Evolutionary conservation across 2,888 invertebrate species (phyloP).

Genomic region (Spisula subtruncata): DNA sequence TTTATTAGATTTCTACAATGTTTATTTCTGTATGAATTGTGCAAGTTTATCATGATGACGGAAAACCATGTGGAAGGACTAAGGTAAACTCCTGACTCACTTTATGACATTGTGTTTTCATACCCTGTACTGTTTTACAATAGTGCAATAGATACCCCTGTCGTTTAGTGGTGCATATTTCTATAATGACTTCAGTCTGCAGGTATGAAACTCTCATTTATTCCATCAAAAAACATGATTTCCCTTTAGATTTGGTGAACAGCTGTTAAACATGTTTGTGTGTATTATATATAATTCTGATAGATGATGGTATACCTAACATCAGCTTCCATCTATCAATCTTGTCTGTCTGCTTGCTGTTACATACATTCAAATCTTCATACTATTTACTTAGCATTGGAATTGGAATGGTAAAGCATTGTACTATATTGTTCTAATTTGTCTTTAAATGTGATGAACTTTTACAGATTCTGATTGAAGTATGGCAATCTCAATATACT

Average conservation of each 20-base stretch:
- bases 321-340: background rate
- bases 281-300: background rate
- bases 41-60: too few species aligned
- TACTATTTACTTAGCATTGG: background rate
- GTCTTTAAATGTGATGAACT: background rate
- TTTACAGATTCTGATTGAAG: background rate
- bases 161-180: background rate
- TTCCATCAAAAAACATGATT: background rate
- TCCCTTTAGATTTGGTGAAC: background rate
- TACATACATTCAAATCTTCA: background rate
- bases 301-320: background rate
- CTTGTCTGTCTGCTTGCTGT: background rate
- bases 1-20: too few species aligned
- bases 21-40: too few species aligned
- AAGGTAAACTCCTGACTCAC: background rate
- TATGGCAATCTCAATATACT: too few species aligned
- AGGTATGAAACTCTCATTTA: background rate
- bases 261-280: constrained; percentile 11
- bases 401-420: background rate
- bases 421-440: constrained; percentile 13
- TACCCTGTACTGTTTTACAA: background rate
- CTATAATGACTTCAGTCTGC: constrained; percentile 12
- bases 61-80: background rate
- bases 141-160: background rate
- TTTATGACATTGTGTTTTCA: background rate